Evolutionary conservation across 2,888 invertebrate genomes (phyloP).

Genomic region (Amiota mariae): DNA sequence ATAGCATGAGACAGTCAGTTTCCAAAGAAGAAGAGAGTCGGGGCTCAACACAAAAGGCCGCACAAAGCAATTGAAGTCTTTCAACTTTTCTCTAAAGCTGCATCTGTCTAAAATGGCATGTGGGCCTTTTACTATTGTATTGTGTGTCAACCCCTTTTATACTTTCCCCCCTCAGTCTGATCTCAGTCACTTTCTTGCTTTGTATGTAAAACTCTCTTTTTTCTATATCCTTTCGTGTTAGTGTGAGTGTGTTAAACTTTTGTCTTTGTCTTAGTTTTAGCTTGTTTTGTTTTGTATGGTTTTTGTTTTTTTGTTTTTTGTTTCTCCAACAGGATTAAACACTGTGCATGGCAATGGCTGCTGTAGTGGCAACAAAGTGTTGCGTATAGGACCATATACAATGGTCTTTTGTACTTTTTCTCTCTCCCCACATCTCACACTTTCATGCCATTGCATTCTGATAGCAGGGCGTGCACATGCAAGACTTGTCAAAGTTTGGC

Average conservation of each 20-base stretch:
- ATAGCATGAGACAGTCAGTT: too few relatives aligned
- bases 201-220: neutral
- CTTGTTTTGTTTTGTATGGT: neutral
- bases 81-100: neutral
- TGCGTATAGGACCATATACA: neutral
- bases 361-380: constrained; percentile 1
- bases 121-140: neutral
- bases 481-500: constrained; percentile 24
- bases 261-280: constrained; percentile 7
- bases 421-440: neutral
- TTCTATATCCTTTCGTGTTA: neutral
- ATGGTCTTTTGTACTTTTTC: too few relatives aligned
- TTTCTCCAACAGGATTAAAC: constrained; percentile 8
- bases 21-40: too few relatives aligned
- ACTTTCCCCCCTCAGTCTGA: too few relatives aligned
- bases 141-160: too few relatives aligned
- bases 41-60: neutral
- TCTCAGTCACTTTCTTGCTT: too few relatives aligned
- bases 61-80: constrained; percentile 3
- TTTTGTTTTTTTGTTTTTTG: neutral
- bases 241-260: neutral
- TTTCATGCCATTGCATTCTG: neutral
- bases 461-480: neutral
- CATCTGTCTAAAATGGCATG: constrained; percentile 21
- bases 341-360: neutral